These are phyloP conservation scores for Micromesistius poutassou DNA, from an alignment of 2,797 vertebrate genomes.

Conservation along the genomic window DNA sequence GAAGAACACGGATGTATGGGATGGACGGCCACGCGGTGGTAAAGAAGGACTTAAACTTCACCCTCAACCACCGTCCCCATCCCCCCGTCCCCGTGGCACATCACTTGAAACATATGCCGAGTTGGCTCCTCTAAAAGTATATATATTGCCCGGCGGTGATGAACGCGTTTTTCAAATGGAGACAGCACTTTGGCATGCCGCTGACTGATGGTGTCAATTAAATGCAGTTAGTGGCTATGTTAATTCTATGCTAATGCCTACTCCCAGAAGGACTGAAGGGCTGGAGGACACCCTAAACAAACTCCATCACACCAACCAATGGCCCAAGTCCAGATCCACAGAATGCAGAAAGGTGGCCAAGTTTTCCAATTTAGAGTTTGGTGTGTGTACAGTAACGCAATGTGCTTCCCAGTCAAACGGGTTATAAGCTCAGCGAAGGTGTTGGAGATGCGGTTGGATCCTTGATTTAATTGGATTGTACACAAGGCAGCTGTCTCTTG, in stretches of 20 bases:
- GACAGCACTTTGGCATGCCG: slow-evolving; percentile 5
- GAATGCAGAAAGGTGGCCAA: neutral
- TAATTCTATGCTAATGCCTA: slow-evolving; percentile 9
- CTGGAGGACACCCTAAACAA: slow-evolving; percentile 3
- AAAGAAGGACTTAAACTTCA: neutral
- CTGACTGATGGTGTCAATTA: slow-evolving; percentile 16
- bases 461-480: neutral
- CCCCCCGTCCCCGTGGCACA: neutral
- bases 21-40: neutral
- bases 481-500: neutral
- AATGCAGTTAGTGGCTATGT: slow-evolving; percentile 3
- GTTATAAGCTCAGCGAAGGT: neutral
- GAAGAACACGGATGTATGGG: neutral
- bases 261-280: neutral
- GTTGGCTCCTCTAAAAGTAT: neutral
- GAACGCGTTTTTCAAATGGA: slow-evolving; percentile 8
- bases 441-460: neutral
- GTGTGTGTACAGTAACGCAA: neutral
- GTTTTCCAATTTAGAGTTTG: neutral
- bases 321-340: neutral
- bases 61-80: neutral
- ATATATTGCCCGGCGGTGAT: slow-evolving; percentile 13
- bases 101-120: slow-evolving; percentile 12
- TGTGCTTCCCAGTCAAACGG: neutral
- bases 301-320: neutral